phyloP scores from a whole-genome alignment of 2,888 invertebrate species.

The Smittia aterrima region DNA sequence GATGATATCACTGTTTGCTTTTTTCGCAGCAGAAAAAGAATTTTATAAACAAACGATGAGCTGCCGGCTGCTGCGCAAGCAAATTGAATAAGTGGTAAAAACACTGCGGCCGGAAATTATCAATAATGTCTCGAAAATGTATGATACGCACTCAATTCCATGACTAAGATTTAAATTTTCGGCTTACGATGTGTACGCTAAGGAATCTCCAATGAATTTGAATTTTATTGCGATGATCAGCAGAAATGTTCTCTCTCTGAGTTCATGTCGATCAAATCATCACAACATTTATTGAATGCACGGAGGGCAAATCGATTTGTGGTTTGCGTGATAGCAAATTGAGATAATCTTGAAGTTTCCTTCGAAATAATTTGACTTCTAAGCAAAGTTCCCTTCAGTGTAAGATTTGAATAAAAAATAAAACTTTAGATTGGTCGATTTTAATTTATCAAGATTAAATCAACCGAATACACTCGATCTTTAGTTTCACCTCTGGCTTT shows the following conservation, averaged over 20 bases:
- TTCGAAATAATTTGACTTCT: too few species aligned
- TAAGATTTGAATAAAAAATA: too few species aligned
- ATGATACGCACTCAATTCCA: not conserved
- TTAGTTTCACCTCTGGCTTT: not conserved
- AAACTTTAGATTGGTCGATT: too few species aligned
- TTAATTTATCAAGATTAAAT: slow-evolving; percentile 15
- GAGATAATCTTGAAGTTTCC: too few species aligned
- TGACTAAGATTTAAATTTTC: not conserved
- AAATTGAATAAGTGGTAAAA: slow-evolving; percentile 10
- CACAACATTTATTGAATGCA: slow-evolving; percentile 4
- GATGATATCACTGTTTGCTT: not conserved
- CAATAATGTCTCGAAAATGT: slow-evolving; percentile 24
- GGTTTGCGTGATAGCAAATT: too few species aligned
- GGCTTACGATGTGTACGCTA: too few species aligned
- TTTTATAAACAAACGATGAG: too few species aligned
- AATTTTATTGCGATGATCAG: not conserved
- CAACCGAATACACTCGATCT: not conserved
- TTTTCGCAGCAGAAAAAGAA: not conserved
- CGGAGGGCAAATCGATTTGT: not conserved
- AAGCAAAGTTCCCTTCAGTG: not conserved
- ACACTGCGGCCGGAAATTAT: slow-evolving; percentile 31
- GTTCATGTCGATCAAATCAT: slow-evolving; percentile 36
- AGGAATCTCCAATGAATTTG: not conserved
- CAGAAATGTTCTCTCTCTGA: too few species aligned
- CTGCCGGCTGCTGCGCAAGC: not conserved